Conservation (phyloP, 2,888 invertebrate genomes). For the Caenorhabditis macrosperma region DNA sequence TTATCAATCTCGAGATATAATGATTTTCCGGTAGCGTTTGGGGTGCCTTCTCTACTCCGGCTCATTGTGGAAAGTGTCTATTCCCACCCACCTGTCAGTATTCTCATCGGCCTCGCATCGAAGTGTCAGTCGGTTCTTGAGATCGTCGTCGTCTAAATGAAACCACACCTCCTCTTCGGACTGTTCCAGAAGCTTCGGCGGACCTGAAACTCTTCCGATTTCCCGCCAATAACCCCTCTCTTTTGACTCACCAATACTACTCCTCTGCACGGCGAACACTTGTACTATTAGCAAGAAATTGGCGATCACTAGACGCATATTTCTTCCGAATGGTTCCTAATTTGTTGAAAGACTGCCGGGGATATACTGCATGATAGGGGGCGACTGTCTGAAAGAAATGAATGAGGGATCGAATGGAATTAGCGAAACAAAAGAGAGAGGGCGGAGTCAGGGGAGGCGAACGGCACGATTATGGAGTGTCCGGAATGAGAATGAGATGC, state of each 20-base stretch:
- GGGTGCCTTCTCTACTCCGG: no score
- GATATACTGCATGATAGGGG: conserved; percentile 25
- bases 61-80: no score
- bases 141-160: conserved; percentile 64
- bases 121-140: conserved; percentile 67
- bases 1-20: no score
- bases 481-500: conserved; percentile 53
- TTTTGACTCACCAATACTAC: conserved; percentile 37
- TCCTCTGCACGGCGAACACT: conserved; percentile 32
- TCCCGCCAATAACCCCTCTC: no score
- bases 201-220: conserved; percentile 63
- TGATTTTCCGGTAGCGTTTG: no score
- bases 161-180: conserved; percentile 76
- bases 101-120: conserved; percentile 73
- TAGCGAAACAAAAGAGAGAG: conserved; percentile 10
- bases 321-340: background rate
- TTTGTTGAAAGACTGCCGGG: conserved; percentile 35
- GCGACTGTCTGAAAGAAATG: background rate
- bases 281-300: conserved; percentile 15
- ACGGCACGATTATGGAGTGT: conserved; percentile 21
- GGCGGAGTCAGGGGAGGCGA: conserved; percentile 31
- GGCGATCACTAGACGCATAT: conserved; percentile 29
- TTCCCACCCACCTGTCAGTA: conserved; percentile 69
- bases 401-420: conserved; percentile 5
- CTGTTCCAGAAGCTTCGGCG: conserved; percentile 72